phyloP scores from a whole-genome alignment of 2,113 vertebrate species.

The Odontesthes bonariensis region DNA sequence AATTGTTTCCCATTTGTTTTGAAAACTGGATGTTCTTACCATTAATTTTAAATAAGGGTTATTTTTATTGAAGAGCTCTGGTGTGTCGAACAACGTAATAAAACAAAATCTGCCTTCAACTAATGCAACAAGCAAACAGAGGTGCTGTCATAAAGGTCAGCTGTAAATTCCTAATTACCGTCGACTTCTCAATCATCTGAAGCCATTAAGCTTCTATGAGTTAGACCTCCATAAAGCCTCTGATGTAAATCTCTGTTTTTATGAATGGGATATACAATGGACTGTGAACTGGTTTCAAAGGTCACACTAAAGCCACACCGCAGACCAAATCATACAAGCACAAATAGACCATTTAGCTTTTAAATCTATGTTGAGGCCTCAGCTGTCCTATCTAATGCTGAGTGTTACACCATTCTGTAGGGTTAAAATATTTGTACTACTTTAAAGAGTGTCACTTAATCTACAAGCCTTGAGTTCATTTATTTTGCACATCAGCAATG shows the following conservation, averaged over 20 bases:
- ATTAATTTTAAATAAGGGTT: not conserved
- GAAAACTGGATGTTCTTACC: not conserved
- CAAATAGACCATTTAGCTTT: constrained; percentile 54
- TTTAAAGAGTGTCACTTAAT: constrained; percentile 51
- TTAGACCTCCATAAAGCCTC: constrained; percentile 28
- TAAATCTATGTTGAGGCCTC: constrained; percentile 49
- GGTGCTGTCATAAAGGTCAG: not conserved
- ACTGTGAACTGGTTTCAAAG: constrained; percentile 24
- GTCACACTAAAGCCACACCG: constrained; percentile 25
- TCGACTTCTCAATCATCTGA: not conserved
- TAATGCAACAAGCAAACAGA: not conserved
- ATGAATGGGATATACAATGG: constrained; percentile 39
- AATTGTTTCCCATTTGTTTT: no score
- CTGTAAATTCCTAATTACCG: not conserved
- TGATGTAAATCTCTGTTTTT: constrained; percentile 41
- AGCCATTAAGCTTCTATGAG: constrained; percentile 15
- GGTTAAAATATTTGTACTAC: constrained; percentile 46
- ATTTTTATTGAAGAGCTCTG: no score
- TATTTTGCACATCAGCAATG: constrained; percentile 36
- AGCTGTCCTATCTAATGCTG: constrained; percentile 55
- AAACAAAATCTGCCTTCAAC: not conserved
- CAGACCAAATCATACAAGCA: constrained; percentile 31
- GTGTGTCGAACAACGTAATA: not conserved
- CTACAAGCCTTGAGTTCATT: constrained; percentile 26
- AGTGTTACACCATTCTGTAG: constrained; percentile 19